Evolutionary conservation across 1,140 invertebrate species (phyloP).

Genomic region (Meloidogyne chitwoodi): DNA sequence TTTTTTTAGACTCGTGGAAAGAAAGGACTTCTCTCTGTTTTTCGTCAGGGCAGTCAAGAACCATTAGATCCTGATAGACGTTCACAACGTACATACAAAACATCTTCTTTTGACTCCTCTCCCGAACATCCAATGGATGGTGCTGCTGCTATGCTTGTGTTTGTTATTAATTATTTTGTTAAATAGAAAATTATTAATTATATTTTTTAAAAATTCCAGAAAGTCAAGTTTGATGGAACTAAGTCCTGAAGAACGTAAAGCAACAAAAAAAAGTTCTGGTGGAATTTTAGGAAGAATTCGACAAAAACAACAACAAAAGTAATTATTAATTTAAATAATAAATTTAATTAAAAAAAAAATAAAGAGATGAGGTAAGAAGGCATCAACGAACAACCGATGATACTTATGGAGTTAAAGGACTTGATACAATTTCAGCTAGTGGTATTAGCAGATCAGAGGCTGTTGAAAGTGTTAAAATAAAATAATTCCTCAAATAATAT

Average conservation of each 20-base stretch:
- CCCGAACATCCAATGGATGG: constrained; percentile 30
- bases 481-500: not conserved
- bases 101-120: constrained; percentile 39
- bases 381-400: constrained; percentile 24
- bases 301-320: constrained; percentile 35
- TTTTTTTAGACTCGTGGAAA: constrained; percentile 28
- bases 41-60: constrained; percentile 50
- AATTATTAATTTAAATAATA: not conserved
- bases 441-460: not conserved
- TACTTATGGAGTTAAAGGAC: constrained; percentile 24
- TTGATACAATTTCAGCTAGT: constrained; percentile 23
- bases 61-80: constrained; percentile 32
- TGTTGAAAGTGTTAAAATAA: not conserved
- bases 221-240: constrained; percentile 47
- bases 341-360: not conserved
- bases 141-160: constrained; percentile 42
- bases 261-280: constrained; percentile 33
- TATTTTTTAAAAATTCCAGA: constrained; percentile 20
- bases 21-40: constrained; percentile 44
- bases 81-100: constrained; percentile 46
- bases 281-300: constrained; percentile 47
- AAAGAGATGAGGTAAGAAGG: constrained; percentile 34
- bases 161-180: not conserved
- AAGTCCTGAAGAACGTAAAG: constrained; percentile 46
- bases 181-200: not conserved